Evolutionary conservation across 2,888 invertebrate species (phyloP).

Genomic region (Drosophila mimica): DNA sequence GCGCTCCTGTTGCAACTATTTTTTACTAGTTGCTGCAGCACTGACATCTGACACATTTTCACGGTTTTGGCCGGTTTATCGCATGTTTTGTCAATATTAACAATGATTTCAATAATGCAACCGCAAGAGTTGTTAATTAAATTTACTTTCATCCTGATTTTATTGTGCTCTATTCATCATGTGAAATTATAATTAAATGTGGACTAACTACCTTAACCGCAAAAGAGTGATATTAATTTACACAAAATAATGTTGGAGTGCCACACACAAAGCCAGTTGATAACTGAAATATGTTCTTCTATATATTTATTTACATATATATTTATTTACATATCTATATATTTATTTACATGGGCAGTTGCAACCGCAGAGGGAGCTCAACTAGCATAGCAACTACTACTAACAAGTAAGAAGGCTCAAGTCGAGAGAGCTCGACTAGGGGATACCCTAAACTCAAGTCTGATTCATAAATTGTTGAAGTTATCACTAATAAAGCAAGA

Average conservation of each 20-base stretch:
- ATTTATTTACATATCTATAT: too few species aligned
- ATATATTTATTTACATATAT: background rate
- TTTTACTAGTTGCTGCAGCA: conserved; percentile 10
- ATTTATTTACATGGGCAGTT: background rate
- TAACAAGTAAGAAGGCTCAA: background rate
- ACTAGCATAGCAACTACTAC: conserved; percentile 4
- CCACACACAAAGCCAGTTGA: conserved; percentile 13
- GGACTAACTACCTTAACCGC: conserved; percentile 54
- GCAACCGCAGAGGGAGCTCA: conserved; percentile 22
- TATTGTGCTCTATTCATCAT: conserved; percentile 40
- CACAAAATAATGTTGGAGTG: conserved; percentile 44
- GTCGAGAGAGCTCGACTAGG: background rate
- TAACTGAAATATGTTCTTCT: conserved; percentile 6
- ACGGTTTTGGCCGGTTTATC: conserved; percentile 32
- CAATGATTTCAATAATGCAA: background rate
- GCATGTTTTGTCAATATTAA: conserved; percentile 6
- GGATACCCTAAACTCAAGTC: background rate
- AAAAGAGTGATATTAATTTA: conserved; percentile 67
- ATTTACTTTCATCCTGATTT: conserved; percentile 34
- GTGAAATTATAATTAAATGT: conserved; percentile 54
- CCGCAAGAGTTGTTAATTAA: conserved; percentile 1
- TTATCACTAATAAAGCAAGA: too few species aligned
- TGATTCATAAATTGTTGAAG: too few species aligned
- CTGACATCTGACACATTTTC: conserved; percentile 38
- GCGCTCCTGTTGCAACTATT: background rate